Evolutionary conservation across 2,888 invertebrate species (phyloP).

Genomic region (Saturnia pavonia): DNA sequence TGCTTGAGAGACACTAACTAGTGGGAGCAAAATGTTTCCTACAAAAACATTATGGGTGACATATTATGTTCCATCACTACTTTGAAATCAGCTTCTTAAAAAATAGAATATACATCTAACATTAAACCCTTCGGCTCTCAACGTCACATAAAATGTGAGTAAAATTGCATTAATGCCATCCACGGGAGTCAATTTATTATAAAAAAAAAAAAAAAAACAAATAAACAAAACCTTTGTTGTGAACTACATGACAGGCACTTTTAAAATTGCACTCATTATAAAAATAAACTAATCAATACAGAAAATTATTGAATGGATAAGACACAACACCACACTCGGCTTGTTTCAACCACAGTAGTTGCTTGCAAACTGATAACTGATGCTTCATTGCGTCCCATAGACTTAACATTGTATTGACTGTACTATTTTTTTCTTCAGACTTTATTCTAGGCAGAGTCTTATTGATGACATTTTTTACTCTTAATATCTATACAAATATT

Average conservation of each 20-base stretch:
- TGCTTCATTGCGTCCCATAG: slow-evolving; percentile 7
- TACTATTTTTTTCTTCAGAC: neutral
- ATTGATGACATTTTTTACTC: too few species aligned
- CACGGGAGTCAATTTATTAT: too few species aligned
- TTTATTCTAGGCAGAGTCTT: neutral
- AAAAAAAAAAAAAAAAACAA: neutral
- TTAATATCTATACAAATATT: too few species aligned
- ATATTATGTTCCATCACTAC: too few species aligned
- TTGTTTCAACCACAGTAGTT: neutral
- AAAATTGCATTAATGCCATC: too few species aligned
- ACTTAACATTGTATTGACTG: neutral
- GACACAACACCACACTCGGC: neutral
- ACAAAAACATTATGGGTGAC: too few species aligned
- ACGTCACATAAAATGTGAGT: too few species aligned
- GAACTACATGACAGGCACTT: neutral
- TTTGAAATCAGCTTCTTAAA: too few species aligned
- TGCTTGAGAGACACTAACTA: too few species aligned
- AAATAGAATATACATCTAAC: too few species aligned
- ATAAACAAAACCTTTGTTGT: neutral
- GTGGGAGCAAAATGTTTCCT: too few species aligned
- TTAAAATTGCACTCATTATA: neutral
- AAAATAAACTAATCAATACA: neutral
- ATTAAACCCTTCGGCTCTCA: too few species aligned
- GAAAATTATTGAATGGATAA: neutral
- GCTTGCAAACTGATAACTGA: neutral